Conservation (phyloP, 2,888 invertebrate genomes). For the Sminthurides aquaticus region DNA sequence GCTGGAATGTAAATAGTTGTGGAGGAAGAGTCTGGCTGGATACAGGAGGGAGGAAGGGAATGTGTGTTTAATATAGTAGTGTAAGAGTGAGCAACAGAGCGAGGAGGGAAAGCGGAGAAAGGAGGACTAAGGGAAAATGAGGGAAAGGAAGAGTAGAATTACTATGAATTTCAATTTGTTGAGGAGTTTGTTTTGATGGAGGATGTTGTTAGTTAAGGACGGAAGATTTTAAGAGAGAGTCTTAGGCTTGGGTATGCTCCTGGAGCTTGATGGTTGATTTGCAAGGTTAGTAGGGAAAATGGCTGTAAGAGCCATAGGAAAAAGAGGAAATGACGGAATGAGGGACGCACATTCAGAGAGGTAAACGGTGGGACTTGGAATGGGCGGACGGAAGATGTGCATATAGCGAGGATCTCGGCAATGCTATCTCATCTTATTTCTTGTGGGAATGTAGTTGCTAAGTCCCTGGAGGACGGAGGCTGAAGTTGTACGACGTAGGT, state of each 20-base stretch:
- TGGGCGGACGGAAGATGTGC: neutral
- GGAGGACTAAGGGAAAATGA: too few relatives aligned
- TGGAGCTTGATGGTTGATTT: too few relatives aligned
- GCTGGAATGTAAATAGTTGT: neutral
- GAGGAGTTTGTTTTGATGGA: too few relatives aligned
- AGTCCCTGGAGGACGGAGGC: neutral
- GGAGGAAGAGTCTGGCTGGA: neutral
- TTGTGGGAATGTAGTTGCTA: neutral
- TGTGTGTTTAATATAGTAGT: neutral
- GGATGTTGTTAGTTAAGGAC: too few relatives aligned
- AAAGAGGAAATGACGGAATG: neutral
- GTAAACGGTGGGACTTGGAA: neutral
- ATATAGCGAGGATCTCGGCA: neutral
- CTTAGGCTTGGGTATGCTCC: too few relatives aligned
- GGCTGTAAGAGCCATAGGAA: too few relatives aligned
- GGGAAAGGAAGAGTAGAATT: too few relatives aligned
- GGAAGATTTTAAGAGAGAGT: too few relatives aligned
- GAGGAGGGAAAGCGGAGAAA: too few relatives aligned
- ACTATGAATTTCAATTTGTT: conserved; percentile 1
- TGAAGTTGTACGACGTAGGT: too few relatives aligned
- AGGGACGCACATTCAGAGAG: neutral
- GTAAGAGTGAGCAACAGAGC: neutral
- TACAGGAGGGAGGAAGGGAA: neutral
- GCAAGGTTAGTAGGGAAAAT: too few relatives aligned
- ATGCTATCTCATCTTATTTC: neutral